Percentiles rank a stretch among this genome's conserved stretches.
These are phyloP conservation scores for Tragelaphus eurycerus DNA, from an alignment of 2,797 vertebrate genomes.

Conservation along the genomic window DNA sequence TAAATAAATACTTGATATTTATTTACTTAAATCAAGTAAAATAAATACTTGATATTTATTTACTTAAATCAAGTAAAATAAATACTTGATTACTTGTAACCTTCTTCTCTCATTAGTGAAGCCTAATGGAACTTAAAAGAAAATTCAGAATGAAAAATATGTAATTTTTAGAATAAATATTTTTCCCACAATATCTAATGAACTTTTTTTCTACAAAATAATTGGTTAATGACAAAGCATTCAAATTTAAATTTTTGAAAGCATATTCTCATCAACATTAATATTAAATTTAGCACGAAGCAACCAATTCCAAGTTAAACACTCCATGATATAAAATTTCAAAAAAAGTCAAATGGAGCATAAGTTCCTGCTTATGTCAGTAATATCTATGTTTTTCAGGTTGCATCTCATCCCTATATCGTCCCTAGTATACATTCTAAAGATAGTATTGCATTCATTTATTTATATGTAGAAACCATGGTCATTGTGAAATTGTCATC, in stretches of 20 bases:
- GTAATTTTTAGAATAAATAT: not conserved
- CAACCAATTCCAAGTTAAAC: not conserved
- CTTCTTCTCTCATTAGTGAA: not conserved
- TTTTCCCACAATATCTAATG: not conserved
- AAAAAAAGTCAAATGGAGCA: not conserved
- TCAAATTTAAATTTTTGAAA: not conserved
- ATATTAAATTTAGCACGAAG: constrained; percentile 10
- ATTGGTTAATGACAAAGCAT: not conserved
- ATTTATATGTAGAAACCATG: not conserved
- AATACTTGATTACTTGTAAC: not conserved
- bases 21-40: too few species aligned
- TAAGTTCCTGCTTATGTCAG: not conserved
- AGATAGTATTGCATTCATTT: not conserved
- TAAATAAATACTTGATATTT: too few species aligned
- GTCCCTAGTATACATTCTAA: not conserved
- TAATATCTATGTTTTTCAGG: not conserved
- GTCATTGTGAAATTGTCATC: not conserved
- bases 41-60: too few species aligned
- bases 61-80: not conserved
- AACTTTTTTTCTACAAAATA: not conserved
- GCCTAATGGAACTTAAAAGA: not conserved
- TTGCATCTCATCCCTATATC: not conserved
- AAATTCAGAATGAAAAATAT: not conserved
- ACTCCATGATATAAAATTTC: not conserved
- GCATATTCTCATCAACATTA: not conserved